phyloP scores from a whole-genome alignment of 1,140 invertebrate species.

The Bombus sibiricus region DNA sequence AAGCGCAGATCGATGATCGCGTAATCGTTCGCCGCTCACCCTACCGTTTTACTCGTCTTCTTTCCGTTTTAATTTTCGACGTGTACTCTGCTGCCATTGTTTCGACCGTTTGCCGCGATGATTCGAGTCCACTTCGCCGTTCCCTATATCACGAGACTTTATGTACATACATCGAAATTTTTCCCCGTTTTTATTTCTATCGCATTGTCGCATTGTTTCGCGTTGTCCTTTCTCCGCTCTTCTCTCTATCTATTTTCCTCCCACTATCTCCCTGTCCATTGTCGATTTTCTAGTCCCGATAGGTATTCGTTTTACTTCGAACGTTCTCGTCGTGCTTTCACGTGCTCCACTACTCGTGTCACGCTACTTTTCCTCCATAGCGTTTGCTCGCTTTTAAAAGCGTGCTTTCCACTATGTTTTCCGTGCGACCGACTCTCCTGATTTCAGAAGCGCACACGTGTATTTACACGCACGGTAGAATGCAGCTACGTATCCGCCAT shows the following conservation, averaged over 20 bases:
- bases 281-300: slow-evolving; percentile 28
- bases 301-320: slow-evolving; percentile 21
- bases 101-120: slow-evolving; percentile 5
- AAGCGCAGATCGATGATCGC: slow-evolving; percentile 42
- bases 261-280: not conserved
- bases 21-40: slow-evolving; percentile 43
- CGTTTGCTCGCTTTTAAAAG: slow-evolving; percentile 12
- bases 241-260: not conserved
- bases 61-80: slow-evolving; percentile 24
- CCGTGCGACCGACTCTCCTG: not conserved
- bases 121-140: not conserved
- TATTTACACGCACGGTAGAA: not conserved
- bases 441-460: not conserved
- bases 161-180: slow-evolving; percentile 13
- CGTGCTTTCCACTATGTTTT: not conserved
- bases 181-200: slow-evolving; percentile 24
- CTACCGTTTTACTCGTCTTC: slow-evolving; percentile 8
- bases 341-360: slow-evolving; percentile 11
- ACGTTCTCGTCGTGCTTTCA: slow-evolving; percentile 37
- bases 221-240: not conserved
- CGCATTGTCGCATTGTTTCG: slow-evolving; percentile 15
- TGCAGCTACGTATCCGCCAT: not conserved
- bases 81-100: not conserved
- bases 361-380: not conserved
- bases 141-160: not conserved